Evolutionary conservation across 2,888 invertebrate genomes (phyloP), one percentile per base, ranked within the genome.

Genomic region (Dicyrtomina minuta): DNA sequence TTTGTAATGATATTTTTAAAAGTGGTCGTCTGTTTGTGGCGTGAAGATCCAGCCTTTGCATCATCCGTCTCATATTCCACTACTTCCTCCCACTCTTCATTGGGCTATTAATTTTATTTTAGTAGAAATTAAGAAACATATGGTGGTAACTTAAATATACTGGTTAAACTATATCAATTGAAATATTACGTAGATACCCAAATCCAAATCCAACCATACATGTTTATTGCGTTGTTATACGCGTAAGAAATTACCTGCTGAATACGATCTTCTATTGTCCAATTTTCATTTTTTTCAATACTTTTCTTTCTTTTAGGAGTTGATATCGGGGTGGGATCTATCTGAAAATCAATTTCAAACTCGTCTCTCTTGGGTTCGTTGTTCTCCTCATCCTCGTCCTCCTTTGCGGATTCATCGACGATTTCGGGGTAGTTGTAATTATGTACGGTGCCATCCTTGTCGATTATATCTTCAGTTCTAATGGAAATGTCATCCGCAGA

Each of bases 1-100:
- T 22, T 56, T 10, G 66, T 66, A 10, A 66, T 44, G 8, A 66
- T 59, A 33, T 66, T 58, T 15, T 12, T 58, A 8, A 59, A 43
- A 20, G 59, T 59, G 55, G 17, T 13, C 51, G n/a, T n/a, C n/a
- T n/a, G n/a, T n/a, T n/a, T n/a, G n/a, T n/a, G n/a, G n/a, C n/a
- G n/a, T n/a, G n/a, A n/a, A n/a, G 20, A 51, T n/a, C 17, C 43
- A 41, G 8, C 13, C 43, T 41, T 41, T 41, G 10, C 43, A 41
- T 41, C 8, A 8, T 10, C 13, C 13, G 13, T 41, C 43, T 41
- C 43, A 41, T 13, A 8, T 41, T 41, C 43, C 43, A 10, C 43
- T 41, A 10, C 43, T 41, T 10, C n/a, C n/a, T n/a, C n/a, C n/a
- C n/a, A n/a, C n/a, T n/a, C n/a, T n/a, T n/a, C n/a, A n/a, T n/a